phyloP scores from a whole-genome alignment of 2,113 vertebrate genomes.

The Chaetodon auriga region DNA sequence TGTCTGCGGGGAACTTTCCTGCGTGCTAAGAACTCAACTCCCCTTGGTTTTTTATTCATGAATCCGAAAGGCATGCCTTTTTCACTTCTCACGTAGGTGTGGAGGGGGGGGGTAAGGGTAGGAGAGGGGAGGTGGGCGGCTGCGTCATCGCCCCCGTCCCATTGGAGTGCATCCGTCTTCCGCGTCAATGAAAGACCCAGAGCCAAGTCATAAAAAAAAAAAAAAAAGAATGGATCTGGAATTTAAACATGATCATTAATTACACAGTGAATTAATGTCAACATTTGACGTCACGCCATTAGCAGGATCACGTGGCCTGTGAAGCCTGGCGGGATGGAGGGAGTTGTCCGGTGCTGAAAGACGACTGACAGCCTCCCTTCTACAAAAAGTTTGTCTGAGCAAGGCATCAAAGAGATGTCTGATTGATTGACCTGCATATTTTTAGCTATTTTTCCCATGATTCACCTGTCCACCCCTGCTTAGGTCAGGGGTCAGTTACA shows the following conservation, averaged over 20 bases:
- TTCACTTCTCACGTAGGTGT: conserved; percentile 85
- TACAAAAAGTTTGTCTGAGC: neutral
- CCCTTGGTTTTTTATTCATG: conserved; percentile 93
- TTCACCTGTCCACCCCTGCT: neutral
- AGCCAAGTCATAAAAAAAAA: conserved; percentile 82
- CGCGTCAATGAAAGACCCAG: conserved; percentile 89
- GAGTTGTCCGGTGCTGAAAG: conserved; percentile 65
- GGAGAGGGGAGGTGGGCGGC: conserved; percentile 70
- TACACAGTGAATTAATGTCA: conserved; percentile 70
- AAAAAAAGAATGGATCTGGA: conserved; percentile 78
- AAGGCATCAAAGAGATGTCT: neutral
- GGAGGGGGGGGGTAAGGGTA: neutral
- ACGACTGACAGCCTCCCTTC: neutral
- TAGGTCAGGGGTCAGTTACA: conserved; percentile 13
- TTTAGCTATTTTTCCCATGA: neutral
- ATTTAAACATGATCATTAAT: conserved; percentile 78
- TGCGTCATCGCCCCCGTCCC: conserved; percentile 93
- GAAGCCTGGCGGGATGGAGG: neutral
- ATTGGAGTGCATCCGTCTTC: conserved; percentile 88
- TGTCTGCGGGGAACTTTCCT: conserved; percentile 88
- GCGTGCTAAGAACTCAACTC: conserved; percentile 85
- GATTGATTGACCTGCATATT: neutral
- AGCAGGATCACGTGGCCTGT: conserved; percentile 29
- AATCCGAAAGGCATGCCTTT: conserved; percentile 88
- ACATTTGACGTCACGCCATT: conserved; percentile 66